A percentile compares a stretch with the other conserved stretches of the same genome.
These are phyloP conservation scores for Theodoxus fluviatilis DNA, from an alignment of 2,888 invertebrate species.

Conservation along the genomic window DNA sequence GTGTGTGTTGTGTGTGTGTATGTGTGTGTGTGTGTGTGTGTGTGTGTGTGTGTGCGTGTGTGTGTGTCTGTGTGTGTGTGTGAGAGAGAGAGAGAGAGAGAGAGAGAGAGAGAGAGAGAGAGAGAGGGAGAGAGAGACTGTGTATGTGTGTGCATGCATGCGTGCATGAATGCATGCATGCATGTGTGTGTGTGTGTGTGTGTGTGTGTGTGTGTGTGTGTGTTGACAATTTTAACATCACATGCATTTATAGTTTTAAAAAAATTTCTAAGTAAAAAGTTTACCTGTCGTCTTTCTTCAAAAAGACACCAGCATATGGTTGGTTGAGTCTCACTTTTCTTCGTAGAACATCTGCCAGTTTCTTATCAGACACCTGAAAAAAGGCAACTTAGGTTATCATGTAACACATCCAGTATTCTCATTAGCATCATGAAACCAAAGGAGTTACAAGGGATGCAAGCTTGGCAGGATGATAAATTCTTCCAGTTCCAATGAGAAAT, in stretches of 20 bases:
- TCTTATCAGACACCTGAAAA: conserved; percentile 81
- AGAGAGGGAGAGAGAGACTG: neutral
- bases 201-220: neutral
- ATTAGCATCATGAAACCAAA: neutral
- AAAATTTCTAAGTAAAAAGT: neutral
- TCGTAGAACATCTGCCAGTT: conserved; percentile 85
- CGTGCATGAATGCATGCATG: neutral
- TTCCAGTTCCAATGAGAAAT: no score
- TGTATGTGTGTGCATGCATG: neutral
- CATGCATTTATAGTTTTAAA: no score
- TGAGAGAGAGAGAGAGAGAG: no score
- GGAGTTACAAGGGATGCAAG: no score
- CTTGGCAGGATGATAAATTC: no score
- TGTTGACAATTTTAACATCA: neutral
- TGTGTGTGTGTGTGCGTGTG: neutral
- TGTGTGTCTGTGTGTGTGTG: neutral
- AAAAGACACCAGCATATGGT: conserved; percentile 95
- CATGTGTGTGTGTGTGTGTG: neutral
- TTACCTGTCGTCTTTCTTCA: conserved; percentile 88
- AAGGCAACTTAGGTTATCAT: no score
- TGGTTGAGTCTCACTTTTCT: conserved; percentile 94
- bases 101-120: neutral
- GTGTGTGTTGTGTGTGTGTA: neutral
- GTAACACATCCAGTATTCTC: neutral
- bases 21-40: neutral